Evolutionary conservation across 2,888 invertebrate genomes (phyloP), one percentile per base, ranked within the genome.

Genomic region (Agrenia bidenticulata): DNA sequence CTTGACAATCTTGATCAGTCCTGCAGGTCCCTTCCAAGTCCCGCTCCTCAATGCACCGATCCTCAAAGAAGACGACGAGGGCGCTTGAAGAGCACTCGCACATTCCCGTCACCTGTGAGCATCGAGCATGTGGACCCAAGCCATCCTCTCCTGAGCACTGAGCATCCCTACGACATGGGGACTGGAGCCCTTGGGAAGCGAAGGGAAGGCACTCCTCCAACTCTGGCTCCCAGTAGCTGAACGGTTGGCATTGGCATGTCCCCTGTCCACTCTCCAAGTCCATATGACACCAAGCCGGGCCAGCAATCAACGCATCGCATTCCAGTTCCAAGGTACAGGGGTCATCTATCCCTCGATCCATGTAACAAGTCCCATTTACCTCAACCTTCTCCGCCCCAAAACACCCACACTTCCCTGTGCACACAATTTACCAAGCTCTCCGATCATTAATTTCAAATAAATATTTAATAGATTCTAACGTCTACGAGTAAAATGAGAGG

Each of bases 1-100:
- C 56, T 37, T 57, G 19, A 39, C 56, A 57, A 11, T 57, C 39
- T 23, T 57, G 56, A 19, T 57, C 56, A 19, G 41, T 57, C 19
- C 37, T 7, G 19, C 56, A 57, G 23, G n/a, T 17, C 21, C 39
- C 56, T 21, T 21, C 39, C 27, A 57, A 21, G n/a, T 57, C 24
- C 41, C 56, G 4, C 19, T 54, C 54, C 32, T 24, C 54, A 24
- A 24, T n/a, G 19, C 54, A 54, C 17, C 27, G 24, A 11, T 27
- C 54, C 26, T 54, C n/a, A 19, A 54, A 54, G n/a, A n/a, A n/a
- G 9, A 24, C 4, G n/a, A 54, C 54, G 54, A 4, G 2, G 5
- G 9, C 9, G 19, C 11, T n/a, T 17, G 27, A 17, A 54, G 27
- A 26, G 32, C 27, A n/a, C 11, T 24, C 7, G 15, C 17, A 26